Percentiles rank a stretch among this genome's conserved stretches.
phyloP scores from a whole-genome alignment of 1,140 invertebrate genomes.

The Drosophila busckii region DNA sequence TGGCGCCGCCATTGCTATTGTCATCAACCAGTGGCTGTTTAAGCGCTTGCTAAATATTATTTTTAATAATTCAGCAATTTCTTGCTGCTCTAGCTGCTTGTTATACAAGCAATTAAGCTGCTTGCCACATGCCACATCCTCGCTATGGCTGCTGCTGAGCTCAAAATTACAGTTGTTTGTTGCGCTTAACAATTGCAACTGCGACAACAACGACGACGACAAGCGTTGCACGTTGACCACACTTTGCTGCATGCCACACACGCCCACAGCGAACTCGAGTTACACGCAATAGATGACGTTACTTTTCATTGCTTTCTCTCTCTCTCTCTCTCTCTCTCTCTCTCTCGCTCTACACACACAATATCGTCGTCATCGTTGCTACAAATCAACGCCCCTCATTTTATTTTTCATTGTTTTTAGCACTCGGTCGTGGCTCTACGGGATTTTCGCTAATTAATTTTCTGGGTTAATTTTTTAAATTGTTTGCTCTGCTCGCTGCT shows the following conservation, averaged over 20 bases:
- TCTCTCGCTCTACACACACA: not conserved
- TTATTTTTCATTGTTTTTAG: constrained; percentile 7
- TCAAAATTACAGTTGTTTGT: constrained; percentile 65
- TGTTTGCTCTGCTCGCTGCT: constrained; percentile 33
- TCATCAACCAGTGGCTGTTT: constrained; percentile 29
- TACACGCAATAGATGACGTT: constrained; percentile 36
- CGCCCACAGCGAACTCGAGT: constrained; percentile 16
- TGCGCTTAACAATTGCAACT: constrained; percentile 55
- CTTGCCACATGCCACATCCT: constrained; percentile 1
- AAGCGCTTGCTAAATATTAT: constrained; percentile 63
- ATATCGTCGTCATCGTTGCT: constrained; percentile 54
- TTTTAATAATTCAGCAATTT: constrained; percentile 64
- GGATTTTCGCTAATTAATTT: constrained; percentile 67
- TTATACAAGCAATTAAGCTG: constrained; percentile 65
- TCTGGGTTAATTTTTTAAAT: constrained; percentile 65
- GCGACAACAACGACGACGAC: constrained; percentile 18
- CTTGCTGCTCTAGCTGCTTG: constrained; percentile 7
- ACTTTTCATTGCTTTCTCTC: no score
- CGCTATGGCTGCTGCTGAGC: not conserved
- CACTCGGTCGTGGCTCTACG: constrained; percentile 26
- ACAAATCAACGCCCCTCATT: constrained; percentile 41
- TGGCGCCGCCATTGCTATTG: constrained; percentile 55
- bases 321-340: not conserved
- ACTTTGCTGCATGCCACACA: constrained; percentile 13
- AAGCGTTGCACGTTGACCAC: constrained; percentile 38